Conservation (phyloP, 2,113 vertebrate species). For the Strix aluco region DNA sequence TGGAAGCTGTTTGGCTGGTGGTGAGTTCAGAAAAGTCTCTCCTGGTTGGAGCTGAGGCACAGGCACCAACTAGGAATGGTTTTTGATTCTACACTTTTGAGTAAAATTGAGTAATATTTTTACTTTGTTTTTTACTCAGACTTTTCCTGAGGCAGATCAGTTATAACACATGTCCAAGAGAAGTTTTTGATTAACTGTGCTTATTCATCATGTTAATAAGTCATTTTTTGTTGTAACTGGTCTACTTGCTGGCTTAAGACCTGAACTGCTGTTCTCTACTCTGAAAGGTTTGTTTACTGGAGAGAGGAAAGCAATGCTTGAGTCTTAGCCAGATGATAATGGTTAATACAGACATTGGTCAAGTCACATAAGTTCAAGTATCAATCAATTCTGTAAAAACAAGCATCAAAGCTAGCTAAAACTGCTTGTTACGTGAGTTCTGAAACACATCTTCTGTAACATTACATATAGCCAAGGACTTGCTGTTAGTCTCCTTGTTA, state of each 20-base stretch:
- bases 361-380: background rate
- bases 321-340: background rate
- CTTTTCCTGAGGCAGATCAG: background rate
- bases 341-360: background rate
- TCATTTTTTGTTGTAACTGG: background rate
- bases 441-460: background rate
- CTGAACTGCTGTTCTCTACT: background rate
- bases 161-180: fast-evolving
- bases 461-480: background rate
- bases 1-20: background rate
- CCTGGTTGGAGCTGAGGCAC: background rate
- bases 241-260: background rate
- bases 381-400: background rate
- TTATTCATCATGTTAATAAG: background rate
- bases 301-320: background rate
- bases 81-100: background rate
- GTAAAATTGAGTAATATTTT: background rate
- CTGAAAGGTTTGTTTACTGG: background rate
- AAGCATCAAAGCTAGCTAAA: background rate
- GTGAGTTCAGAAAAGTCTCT: background rate
- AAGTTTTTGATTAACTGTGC: background rate
- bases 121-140: background rate
- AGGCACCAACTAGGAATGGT: background rate
- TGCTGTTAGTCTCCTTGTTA: background rate
- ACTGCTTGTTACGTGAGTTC: background rate